Base-by-base conservation (phyloP, 2,888 invertebrate genomes). In the Hyles lineata region DNA sequence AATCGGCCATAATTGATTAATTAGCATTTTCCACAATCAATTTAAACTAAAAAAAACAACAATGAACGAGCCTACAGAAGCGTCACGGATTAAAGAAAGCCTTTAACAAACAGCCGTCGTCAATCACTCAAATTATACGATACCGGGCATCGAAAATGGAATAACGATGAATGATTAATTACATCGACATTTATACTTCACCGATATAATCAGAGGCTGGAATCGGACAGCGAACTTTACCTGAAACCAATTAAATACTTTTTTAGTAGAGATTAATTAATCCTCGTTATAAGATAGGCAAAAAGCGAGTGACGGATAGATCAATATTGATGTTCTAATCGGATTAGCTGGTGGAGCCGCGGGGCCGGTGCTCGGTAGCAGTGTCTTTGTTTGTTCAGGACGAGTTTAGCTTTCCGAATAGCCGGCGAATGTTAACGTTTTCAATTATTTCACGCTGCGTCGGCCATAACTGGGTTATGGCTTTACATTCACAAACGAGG, bases 391-490 rank as follows among this genome's bases (percentile, higher is more conserved):
- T 67, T 67, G 67, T 67, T 67, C 67, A 67, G 67, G 67, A 67
- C 67, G 67, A 50, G 21, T 67, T 67, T 25, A 43, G 67, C 50
- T 23, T 23, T 15, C 25, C 50, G 67, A 67, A 67, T 67, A 50
- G 23, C 50, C 67, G 23, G 67, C 17, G 17, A 67, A 50, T 43
- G 67, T 67, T 67, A 63, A 50, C 67, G 67, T 50, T 23, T 67
- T 17, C 67, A 67, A 67, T 67, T 67, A 67, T 67, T 50, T 17
- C 67, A 67, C 67, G 67, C 67, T 50, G 67, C 67, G 67, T 67
- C 50, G 50, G 17, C 23, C 43, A 17, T 67, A 67, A 67, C 67
- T 43, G 50, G 67, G 67, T 67, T 67, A 67, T 67, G 35, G 19
- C 15, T 17, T 35, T 23, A 67, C 15, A 67, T 67, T 67, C 67